Evolutionary conservation across 1,140 invertebrate genomes (phyloP).

Genomic region (Phthorimaea operculella): DNA sequence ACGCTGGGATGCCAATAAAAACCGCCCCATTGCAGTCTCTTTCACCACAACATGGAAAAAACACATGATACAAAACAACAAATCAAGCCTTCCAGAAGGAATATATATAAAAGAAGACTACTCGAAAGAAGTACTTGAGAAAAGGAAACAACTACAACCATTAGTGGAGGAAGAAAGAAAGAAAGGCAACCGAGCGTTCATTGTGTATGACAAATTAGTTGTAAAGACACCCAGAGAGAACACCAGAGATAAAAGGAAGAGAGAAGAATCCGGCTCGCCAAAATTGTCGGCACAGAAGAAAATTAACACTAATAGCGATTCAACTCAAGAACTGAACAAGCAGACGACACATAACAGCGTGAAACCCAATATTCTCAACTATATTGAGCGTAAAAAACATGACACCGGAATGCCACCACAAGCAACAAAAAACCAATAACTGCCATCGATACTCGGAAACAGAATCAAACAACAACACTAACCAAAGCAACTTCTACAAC

Average conservation of each 20-base stretch:
- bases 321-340: neutral
- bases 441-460: neutral
- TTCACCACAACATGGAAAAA: conserved; percentile 29
- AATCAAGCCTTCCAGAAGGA: conserved; percentile 11
- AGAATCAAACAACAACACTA: neutral
- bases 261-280: conserved; percentile 1
- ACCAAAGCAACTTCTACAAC: conserved; percentile 5
- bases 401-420: no score
- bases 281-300: neutral
- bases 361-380: neutral
- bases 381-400: no score
- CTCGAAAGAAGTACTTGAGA: conserved; percentile 11
- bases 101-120: conserved; percentile 21
- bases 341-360: neutral
- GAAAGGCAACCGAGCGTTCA: conserved; percentile 3
- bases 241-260: conserved; percentile 6
- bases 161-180: conserved; percentile 15
- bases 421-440: neutral
- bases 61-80: conserved; percentile 22
- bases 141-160: conserved; percentile 15
- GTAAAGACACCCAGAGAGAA: conserved; percentile 7
- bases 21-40: conserved; percentile 18
- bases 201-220: conserved; percentile 18
- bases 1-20: conserved; percentile 12
- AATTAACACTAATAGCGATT: neutral